Conservation (phyloP, 1,140 invertebrate species). For the Himalopsyche phryganea region DNA sequence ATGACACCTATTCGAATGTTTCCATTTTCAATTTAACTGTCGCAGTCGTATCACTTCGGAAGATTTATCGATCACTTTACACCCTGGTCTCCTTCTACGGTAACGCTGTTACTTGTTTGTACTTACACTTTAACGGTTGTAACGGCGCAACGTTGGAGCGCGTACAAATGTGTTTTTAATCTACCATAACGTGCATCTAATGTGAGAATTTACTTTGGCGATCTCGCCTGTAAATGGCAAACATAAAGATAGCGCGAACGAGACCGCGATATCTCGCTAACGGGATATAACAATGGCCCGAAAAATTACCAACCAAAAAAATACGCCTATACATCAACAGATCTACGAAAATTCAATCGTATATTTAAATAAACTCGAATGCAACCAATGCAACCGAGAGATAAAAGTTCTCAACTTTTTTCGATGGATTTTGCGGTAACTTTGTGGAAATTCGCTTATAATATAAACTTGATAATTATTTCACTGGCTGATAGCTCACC, state of each 20-base stretch:
- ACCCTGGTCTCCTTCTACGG: constrained; percentile 2
- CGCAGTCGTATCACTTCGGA: constrained; percentile 4
- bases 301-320: constrained; percentile 10
- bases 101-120: no score
- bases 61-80: constrained; percentile 20
- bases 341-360: no score
- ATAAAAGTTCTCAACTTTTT: no score
- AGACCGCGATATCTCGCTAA: constrained; percentile 14
- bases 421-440: no score
- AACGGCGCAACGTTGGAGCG: background rate
- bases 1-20: background rate
- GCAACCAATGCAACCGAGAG: no score
- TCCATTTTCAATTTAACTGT: constrained; percentile 17
- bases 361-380: no score
- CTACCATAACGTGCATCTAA: constrained; percentile 32
- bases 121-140: background rate
- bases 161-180: constrained; percentile 34
- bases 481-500: no score
- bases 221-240: constrained; percentile 27
- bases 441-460: no score
- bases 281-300: constrained; percentile 13
- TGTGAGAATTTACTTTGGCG: constrained; percentile 31
- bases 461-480: no score
- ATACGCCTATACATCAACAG: no score
- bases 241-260: constrained; percentile 30